Base-by-base conservation (phyloP, 2,797 vertebrate genomes). In the Kryptopterus vitreolus region DNA sequence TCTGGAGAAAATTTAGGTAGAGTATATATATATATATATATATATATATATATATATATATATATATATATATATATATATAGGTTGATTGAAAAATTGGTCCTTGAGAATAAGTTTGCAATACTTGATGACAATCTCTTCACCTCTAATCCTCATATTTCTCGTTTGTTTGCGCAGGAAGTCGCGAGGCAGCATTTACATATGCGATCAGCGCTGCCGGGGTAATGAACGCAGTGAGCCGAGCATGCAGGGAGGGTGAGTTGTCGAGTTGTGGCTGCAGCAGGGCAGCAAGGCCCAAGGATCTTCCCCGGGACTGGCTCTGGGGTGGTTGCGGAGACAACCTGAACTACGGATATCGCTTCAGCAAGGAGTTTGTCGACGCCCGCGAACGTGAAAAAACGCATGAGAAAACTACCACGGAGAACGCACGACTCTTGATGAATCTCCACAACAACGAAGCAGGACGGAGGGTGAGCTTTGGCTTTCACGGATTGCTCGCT, bases 281-380 rank as follows among this genome's bases (percentile, higher is more conserved):
- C 87, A 93, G 98, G 0, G 95, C 97, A 0, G 95, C 96, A 0
- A 91, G 97, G 12, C 98, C 98, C 81, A 97, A 96, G 91, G 98
- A 99, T 79, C 92, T 99, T 79, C 98, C 97, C 8, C 92, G 97
- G 79, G 98, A 99, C 90, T 99, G 98, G 98, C 94, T 99, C 83
- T 99, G 98, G 98, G 98, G 97, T 0, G 97, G 98, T 91, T 98
- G 97, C 2, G 98, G 97, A 2, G 98, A 99, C 89, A 99, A 99
- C 93, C 94, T 98, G 20, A 96, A 96, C 85, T 98, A 99, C 0
- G 98, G 98, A 46, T 99, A 98, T 83, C 95, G 97, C 88, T 99
- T 99, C 63, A 96, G 97, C 85, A 98, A 96, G 88, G 97, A 99
- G 91, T 98, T 99, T n/a, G 98, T 99, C 86, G 98, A 99, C 0